Percentiles rank a stretch among this genome's conserved stretches.
Conservation (phyloP, 2,888 invertebrate genomes). For the Andrena flavipes region DNA sequence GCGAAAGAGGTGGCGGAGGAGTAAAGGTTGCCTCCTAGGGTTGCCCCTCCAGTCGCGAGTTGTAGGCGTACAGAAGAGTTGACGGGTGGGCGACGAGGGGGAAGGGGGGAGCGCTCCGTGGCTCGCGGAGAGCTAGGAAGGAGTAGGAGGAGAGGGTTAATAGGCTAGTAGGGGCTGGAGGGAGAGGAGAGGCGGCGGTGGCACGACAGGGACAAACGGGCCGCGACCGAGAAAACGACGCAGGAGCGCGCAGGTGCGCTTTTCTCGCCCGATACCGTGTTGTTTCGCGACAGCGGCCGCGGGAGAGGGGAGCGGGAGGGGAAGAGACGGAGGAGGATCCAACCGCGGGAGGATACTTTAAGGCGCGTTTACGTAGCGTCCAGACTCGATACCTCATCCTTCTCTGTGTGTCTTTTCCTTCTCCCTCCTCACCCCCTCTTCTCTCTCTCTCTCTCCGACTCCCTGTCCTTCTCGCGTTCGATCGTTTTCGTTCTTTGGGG, state of each 20-base stretch:
- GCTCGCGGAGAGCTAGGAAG: background rate
- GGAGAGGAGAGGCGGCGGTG: constrained; percentile 1
- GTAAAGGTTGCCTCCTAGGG: constrained; percentile 40
- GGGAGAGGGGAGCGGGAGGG: background rate
- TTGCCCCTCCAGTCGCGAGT: constrained; percentile 41
- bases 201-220: constrained; percentile 65
- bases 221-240: constrained; percentile 72
- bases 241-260: constrained; percentile 69
- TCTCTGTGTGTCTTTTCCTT: background rate
- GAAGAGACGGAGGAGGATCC: background rate
- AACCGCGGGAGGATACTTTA: constrained; percentile 39
- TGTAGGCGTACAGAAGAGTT: constrained; percentile 17
- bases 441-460: background rate
- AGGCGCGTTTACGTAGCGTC: constrained; percentile 58
- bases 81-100: background rate
- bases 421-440: background rate
- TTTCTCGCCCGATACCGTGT: constrained; percentile 54
- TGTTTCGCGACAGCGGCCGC: constrained; percentile 12
- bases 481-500: constrained; percentile 9
- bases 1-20: constrained; percentile 24
- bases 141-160: constrained; percentile 1
- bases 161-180: constrained; percentile 4
- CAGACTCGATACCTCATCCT: background rate
- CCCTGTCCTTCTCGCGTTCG: constrained; percentile 5
- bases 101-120: background rate